phyloP scores from a whole-genome alignment of 2,888 invertebrate genomes.

The Onchidella celtica region DNA sequence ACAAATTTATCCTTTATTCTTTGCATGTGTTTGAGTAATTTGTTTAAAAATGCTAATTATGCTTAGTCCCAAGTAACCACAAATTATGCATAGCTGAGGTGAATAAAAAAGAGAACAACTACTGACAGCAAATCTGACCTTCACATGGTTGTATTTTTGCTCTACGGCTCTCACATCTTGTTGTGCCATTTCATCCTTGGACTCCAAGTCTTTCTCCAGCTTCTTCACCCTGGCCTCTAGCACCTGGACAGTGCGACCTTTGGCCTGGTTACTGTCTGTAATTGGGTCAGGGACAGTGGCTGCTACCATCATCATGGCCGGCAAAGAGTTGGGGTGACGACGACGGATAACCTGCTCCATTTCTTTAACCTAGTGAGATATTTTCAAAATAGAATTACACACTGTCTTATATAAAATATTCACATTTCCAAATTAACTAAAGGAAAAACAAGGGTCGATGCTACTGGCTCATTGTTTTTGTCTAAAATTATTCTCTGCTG shows the following conservation, averaged over 20 bases:
- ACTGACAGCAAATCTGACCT: no score
- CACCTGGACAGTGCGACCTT: conserved; percentile 60
- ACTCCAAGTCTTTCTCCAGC: conserved; percentile 74
- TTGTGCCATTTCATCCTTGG: conserved; percentile 74
- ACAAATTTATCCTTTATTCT: no score
- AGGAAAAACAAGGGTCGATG: no score
- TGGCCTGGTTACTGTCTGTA: conserved; percentile 26
- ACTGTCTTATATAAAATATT: no score
- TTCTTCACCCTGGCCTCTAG: conserved; percentile 74
- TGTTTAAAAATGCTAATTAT: no score
- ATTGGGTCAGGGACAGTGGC: conserved; percentile 58
- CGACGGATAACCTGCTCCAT: conserved; percentile 77
- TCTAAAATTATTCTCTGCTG: no score
- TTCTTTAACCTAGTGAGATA: conserved; percentile 72
- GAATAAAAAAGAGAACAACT: no score
- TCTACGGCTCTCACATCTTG: conserved; percentile 73
- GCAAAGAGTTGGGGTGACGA: conserved; percentile 78
- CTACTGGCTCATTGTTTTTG: no score
- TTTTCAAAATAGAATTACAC: background rate
- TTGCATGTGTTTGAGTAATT: no score
- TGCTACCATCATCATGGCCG: conserved; percentile 78
- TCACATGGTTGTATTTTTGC: conserved; percentile 77
- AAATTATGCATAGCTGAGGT: no score
- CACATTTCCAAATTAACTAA: no score
- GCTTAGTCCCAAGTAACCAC: no score